Evolutionary conservation across 2,888 invertebrate genomes (phyloP).

Genomic region (Torymus texanus): DNA sequence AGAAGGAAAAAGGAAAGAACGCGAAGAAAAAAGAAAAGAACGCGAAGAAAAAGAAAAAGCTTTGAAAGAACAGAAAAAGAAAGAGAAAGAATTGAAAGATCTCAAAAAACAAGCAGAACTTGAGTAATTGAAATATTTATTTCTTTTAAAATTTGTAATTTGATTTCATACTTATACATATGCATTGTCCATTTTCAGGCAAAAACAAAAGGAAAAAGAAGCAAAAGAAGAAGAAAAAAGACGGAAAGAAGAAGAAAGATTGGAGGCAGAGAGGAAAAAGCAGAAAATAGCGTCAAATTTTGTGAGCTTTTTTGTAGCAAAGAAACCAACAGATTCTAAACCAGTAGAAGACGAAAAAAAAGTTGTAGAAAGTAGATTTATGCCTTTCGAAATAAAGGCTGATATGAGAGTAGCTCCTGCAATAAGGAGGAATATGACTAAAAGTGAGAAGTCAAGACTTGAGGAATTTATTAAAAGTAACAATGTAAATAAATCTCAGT

Average conservation of each 20-base stretch:
- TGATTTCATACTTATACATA: slow-evolving; percentile 31
- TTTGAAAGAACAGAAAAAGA: slow-evolving; percentile 76
- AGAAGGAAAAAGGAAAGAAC: slow-evolving; percentile 71
- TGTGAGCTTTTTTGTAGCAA: slow-evolving; percentile 87
- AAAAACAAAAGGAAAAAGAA: slow-evolving; percentile 75
- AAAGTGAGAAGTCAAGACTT: slow-evolving; percentile 77
- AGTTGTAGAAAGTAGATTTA: slow-evolving; percentile 78
- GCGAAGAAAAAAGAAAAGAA: slow-evolving; percentile 69
- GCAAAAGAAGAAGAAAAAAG: slow-evolving; percentile 76
- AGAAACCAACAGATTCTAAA: slow-evolving; percentile 74
- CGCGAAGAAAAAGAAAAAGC: slow-evolving; percentile 73
- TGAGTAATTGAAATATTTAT: slow-evolving; percentile 63
- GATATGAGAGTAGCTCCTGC: slow-evolving; percentile 92
- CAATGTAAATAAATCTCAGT: slow-evolving; percentile 66
- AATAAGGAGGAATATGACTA: slow-evolving; percentile 78
- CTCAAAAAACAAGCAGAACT: slow-evolving; percentile 71
- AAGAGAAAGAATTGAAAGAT: slow-evolving; percentile 74
- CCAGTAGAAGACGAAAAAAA: slow-evolving; percentile 74
- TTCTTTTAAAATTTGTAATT: slow-evolving; percentile 15
- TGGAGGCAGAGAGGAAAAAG: slow-evolving; percentile 85
- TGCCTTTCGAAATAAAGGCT: slow-evolving; percentile 85
- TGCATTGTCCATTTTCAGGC: slow-evolving; percentile 47
- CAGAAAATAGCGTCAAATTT: slow-evolving; percentile 88
- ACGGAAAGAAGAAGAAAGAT: slow-evolving; percentile 81
- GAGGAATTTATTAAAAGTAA: slow-evolving; percentile 77